Percentiles rank a stretch among this genome's conserved stretches.
phyloP scores from a whole-genome alignment of 2,888 invertebrate species.

The Chaetogeoica ovagalla region DNA sequence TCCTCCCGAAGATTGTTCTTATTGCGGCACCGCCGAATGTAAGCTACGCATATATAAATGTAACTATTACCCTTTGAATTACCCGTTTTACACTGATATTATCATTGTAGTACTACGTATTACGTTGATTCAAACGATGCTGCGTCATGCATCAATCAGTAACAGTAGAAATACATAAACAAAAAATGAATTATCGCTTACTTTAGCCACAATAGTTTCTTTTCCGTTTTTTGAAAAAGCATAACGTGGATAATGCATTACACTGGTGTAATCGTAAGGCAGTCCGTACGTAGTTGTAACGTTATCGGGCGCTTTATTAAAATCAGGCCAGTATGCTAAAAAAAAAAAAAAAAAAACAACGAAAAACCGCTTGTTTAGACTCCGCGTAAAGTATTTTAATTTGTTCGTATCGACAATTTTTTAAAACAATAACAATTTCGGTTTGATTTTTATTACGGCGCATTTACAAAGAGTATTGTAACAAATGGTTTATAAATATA shows the following conservation, averaged over 20 bases:
- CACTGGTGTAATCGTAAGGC: conserved; percentile 57
- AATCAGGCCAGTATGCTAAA: conserved; percentile 57
- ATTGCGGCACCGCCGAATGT: too few species aligned
- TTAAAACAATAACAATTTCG: neutral
- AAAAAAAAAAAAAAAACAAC: conserved; percentile 48
- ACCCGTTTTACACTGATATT: too few species aligned
- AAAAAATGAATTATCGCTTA: conserved; percentile 47
- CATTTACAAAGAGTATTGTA: neutral
- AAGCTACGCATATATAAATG: too few species aligned
- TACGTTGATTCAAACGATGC: too few species aligned
- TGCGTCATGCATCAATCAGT: too few species aligned
- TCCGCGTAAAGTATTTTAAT: neutral
- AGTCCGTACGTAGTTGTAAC: conserved; percentile 56
- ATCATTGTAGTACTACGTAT: too few species aligned
- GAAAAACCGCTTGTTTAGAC: neutral
- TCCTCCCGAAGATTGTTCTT: too few species aligned
- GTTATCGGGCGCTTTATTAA: conserved; percentile 55
- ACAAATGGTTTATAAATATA: neutral
- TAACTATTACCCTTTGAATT: too few species aligned
- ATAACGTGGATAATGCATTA: conserved; percentile 58
- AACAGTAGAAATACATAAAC: too few species aligned
- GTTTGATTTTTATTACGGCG: neutral
- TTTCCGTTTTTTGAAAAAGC: conserved; percentile 58
- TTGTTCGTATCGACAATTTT: neutral
- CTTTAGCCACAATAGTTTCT: conserved; percentile 57